Conservation (phyloP, 2,113 vertebrate species). For the Girardinichthys multiradiatus region DNA sequence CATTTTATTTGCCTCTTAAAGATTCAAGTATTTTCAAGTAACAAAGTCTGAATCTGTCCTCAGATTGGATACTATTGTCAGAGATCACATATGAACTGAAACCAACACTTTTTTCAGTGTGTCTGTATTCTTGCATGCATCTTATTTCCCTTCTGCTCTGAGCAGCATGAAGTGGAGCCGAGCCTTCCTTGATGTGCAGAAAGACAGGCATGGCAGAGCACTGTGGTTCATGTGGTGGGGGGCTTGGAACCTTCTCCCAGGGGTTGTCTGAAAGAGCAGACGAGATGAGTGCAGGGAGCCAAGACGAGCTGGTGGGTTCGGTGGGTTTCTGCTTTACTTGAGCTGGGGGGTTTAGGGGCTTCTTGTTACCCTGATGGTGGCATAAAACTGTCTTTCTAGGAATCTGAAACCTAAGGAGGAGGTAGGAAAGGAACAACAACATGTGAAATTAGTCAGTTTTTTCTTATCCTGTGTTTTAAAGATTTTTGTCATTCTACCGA, state of each 20-base stretch:
- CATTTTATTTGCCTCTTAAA: neutral
- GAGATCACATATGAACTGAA: conserved; percentile 20
- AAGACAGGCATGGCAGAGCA: conserved; percentile 40
- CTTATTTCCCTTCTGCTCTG: conserved; percentile 29
- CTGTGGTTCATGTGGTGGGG: conserved; percentile 73
- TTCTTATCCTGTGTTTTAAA: conserved; percentile 29
- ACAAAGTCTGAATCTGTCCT: conserved; percentile 30
- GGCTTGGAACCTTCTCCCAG: conserved; percentile 58
- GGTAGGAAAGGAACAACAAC: neutral
- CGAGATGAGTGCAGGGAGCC: conserved; percentile 58
- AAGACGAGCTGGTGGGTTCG: conserved; percentile 66
- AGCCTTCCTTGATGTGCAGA: conserved; percentile 48
- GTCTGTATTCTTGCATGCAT: conserved; percentile 32
- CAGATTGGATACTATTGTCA: conserved; percentile 62
- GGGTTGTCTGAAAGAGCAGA: conserved; percentile 58
- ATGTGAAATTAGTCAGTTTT: conserved; percentile 1
- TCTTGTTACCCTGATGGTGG: conserved; percentile 48
- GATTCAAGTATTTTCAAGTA: neutral
- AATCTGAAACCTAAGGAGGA: conserved; percentile 64
- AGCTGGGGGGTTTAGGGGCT: conserved; percentile 50
- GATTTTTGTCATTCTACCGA: conserved; percentile 1
- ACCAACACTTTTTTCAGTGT: conserved; percentile 14
- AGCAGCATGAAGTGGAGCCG: conserved; percentile 1
- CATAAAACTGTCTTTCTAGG: conserved; percentile 73
- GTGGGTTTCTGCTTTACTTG: conserved; percentile 66